Evolutionary conservation across 2,113 vertebrate genomes (phyloP), one percentile per base, ranked within the genome.

Genomic region (Nymphicus hollandicus): DNA sequence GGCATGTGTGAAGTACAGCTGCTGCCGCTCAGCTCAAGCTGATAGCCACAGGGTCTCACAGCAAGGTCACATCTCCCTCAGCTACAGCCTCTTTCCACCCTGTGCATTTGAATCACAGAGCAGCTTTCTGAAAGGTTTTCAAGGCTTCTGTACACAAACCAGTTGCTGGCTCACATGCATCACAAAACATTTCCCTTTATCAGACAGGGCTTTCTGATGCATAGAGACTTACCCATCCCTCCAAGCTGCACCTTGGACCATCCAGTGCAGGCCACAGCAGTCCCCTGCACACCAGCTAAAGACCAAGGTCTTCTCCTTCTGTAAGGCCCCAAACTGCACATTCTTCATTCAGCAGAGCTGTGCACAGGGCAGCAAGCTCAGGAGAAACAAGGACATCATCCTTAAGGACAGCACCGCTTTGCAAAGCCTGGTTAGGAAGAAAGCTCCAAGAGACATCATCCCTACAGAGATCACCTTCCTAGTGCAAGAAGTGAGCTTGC

Each of bases 401-500:
- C 13, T 2, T 4, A 6, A 3, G 0, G 4, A 10, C 29, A 29
- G 3, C 0, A 3, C 7, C 1, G 25, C 37, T 10, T 24, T 9
- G 3, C 3, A 16, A 25, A 37, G 8, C 10, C 29, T 1, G 0
- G 9, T 2, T 18, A 44, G 50, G 13, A 69, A 7, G 5, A 66
- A 28, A 5, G 1, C 33, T 71, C 19, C 13, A 6, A 6, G 11
- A 6, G 2, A 1, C 33, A 41, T 8, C 27, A 35, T 0, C 53
- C 17, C 50, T 5, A 0, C n/a, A 79, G 10, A 44, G 1, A 7
- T 0, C 35, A 3, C 4, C 0, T 3, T 14, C 33, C 43, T 3
- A 0, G 3, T 1, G 0, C 2, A 5, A 23, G 6, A 17, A 37
- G 3, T 0, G 0, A 3, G 0, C 1, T 17, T 46, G 3, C 31